Base-by-base conservation (phyloP, 2,113 vertebrate species). In the Perca schrenkii region DNA sequence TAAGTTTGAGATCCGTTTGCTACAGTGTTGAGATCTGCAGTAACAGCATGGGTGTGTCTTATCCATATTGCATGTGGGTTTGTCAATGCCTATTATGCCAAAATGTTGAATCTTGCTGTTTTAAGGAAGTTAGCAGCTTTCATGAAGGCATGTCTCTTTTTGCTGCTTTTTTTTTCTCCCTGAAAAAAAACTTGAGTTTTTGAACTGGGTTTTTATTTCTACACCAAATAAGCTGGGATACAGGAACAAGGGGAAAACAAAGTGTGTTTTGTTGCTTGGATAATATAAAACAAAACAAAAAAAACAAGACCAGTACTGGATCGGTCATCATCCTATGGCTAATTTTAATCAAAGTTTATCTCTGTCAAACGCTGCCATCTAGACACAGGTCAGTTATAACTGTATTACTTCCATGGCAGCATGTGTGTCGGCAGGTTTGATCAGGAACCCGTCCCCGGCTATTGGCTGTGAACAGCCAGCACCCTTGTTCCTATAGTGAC, bases 401-500 rank as follows among this genome's bases (percentile, higher is more conserved):
- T 74, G n/a, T 16, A 43, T 71, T 50, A 31, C 66, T 75, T 80
- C 31, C 40, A 58, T 67, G 22, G 34, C 60, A 67, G 60, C 43
- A 1, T 22, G 10, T 2, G 49, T 80, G 69, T 86, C 36, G 31
- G 71, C 40, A 81, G 73, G 60, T 77, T 80, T 85, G 58, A 89
- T 81, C 68, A 78, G 69, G 25, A 80, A 56, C 60, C n/a, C 14
- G 67, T 85, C 71, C 46, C 79, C 8, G 14, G 64, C 81, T 87
- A 89, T 93, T 79, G 77, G 84, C 85, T 90, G 89, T 74, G 71
- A 91, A 88, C 89, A 86, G 85, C 90, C 74, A 80, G 62, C 74
- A 54, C 77, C 70, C 85, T 80, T 90, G 94, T 95, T 95, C 77
- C 92, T 88, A 90, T 93, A 86, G 93, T 80, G 87, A 94, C 86